Evolutionary conservation across 2,113 vertebrate species (phyloP), one percentile per base, ranked within the genome.

Genomic region (Rhinogobius similis): DNA sequence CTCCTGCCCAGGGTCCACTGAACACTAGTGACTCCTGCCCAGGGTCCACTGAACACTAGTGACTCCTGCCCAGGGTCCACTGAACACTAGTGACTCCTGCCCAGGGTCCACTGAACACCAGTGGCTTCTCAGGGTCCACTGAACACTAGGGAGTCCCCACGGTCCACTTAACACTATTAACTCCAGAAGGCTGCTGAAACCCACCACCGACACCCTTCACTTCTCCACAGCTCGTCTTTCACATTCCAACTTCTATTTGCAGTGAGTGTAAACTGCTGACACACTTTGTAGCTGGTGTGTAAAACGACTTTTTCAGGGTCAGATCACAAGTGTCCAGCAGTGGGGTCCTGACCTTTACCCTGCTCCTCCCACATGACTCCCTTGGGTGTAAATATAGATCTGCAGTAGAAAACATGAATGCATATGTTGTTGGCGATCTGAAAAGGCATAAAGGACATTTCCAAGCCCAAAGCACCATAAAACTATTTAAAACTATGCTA

Each of bases 241-340:
- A 78, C 39, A 81, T 82, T 29, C 70, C 72, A 27, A 46, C 3
- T 46, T 81, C 82, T 89, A 87, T 91, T 87, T 88, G 58, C 26
- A 56, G 87, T 29, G n/a, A 0, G 65, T 12, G 41, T 24, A 53
- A 67, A 58, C 70, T 75, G 81, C 76, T 62, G 78, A 84, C 80
- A 79, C 77, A n/a, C 41, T 46, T 77, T 68, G 38, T 73, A 68
- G 53, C 13, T n/a, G 46, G 18, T 64, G 78, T 73, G 59, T 62
- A 24, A 81, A 77, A 67, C 20, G 39, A 24, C 63, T 27, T 62
- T 50, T 68, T 20, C 29, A 43, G 70, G 39, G 64, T 66, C 29
- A 43, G 71, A 36, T 72, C 71, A 78, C 64, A 70, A 18, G 7
- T 16, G 21, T 67, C 39, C 4, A 75, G 66, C 62, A 20, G 55